Percentiles rank a stretch among this genome's conserved stretches.
Evolutionary conservation across 2,888 invertebrate species (phyloP).

Genomic region (Nipponacmea schrenckii): DNA sequence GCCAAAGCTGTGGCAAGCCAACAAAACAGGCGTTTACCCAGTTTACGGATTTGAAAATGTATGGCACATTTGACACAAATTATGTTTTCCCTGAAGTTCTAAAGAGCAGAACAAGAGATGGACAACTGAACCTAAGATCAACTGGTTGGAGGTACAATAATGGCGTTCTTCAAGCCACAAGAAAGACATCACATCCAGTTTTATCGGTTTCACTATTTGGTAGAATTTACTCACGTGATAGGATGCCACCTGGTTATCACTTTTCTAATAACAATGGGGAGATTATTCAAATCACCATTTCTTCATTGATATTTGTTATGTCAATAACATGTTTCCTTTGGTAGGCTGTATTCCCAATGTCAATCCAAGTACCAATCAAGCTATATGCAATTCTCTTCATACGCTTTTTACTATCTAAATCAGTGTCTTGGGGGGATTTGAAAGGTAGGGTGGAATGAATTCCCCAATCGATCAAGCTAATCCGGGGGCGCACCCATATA

Average conservation of each 20-base stretch:
- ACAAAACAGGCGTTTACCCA: constrained; percentile 28
- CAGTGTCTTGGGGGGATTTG: too few relatives aligned
- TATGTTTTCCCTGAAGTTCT: constrained; percentile 47
- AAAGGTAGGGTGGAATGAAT: too few relatives aligned
- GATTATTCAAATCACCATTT: too few relatives aligned
- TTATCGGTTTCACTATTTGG: constrained; percentile 39
- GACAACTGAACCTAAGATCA: constrained; percentile 26
- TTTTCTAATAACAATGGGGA: not conserved
- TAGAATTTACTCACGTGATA: constrained; percentile 34
- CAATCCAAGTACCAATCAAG: too few relatives aligned
- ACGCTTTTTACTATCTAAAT: too few relatives aligned
- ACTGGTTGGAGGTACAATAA: constrained; percentile 28
- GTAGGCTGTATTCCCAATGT: too few relatives aligned
- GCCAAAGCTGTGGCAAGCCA: constrained; percentile 36
- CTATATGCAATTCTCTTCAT: too few relatives aligned
- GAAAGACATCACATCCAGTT: constrained; percentile 25
- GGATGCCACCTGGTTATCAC: not conserved
- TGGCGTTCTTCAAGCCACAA: constrained; percentile 20
- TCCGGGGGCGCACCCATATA: too few relatives aligned
- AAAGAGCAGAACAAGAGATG: constrained; percentile 19
- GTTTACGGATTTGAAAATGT: constrained; percentile 34
- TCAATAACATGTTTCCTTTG: too few relatives aligned
- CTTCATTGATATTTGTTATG: too few relatives aligned
- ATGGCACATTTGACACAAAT: constrained; percentile 34
- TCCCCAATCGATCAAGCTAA: too few relatives aligned